phyloP scores from a whole-genome alignment of 2,888 invertebrate genomes.

The Sipha maydis region DNA sequence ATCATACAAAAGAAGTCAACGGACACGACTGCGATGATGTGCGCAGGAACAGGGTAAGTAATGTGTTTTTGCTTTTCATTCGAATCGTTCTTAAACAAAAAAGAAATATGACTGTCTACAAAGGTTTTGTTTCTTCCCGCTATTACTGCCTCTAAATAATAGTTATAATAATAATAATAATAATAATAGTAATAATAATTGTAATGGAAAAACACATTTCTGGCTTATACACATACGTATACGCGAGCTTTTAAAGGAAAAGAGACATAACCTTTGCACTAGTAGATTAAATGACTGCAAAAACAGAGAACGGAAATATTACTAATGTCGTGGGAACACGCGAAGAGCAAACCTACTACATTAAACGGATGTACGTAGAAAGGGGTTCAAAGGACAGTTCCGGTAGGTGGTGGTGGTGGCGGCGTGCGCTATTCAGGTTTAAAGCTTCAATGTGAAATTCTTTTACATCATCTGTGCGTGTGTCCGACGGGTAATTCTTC shows the following conservation, averaged over 20 bases:
- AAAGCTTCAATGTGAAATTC: neutral
- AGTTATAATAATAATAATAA: constrained; percentile 20
- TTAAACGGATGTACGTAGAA: neutral
- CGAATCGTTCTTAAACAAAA: constrained; percentile 28
- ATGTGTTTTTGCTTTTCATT: constrained; percentile 47
- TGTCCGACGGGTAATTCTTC: neutral
- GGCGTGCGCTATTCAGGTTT: neutral
- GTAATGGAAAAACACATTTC: constrained; percentile 37
- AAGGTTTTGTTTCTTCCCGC: constrained; percentile 40
- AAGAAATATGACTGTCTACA: constrained; percentile 33
- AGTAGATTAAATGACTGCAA: constrained; percentile 37
- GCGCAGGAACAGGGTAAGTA: constrained; percentile 30
- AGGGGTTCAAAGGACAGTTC: neutral
- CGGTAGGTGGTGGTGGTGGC: neutral
- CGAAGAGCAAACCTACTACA: constrained; percentile 16
- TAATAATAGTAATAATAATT: constrained; percentile 9
- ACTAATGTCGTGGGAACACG: constrained; percentile 15
- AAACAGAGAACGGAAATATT: constrained; percentile 32
- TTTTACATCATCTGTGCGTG: neutral
- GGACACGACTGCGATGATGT: constrained; percentile 13
- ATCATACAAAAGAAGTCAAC: constrained; percentile 42
- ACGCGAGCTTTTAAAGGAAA: constrained; percentile 20
- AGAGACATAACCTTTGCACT: constrained; percentile 31
- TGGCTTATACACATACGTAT: neutral
- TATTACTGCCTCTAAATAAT: constrained; percentile 21